A percentile compares a stretch with the other conserved stretches of the same genome.
Evolutionary conservation across 2,888 invertebrate genomes (phyloP).

Genomic region (Molorchus minor): DNA sequence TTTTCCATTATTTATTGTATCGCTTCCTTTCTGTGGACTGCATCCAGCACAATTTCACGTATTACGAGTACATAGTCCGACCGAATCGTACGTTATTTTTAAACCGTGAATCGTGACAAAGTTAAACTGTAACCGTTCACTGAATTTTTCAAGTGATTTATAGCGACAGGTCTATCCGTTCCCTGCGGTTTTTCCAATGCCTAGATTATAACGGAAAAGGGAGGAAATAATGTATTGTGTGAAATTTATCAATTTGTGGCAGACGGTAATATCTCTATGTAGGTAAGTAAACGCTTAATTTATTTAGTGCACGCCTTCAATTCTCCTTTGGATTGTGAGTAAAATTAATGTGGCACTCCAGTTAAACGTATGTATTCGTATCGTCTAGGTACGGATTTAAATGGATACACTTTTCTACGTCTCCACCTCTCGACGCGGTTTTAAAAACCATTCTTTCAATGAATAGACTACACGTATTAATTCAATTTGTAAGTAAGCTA

Average conservation of each 20-base stretch:
- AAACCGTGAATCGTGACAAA: conserved; percentile 25
- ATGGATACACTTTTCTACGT: too few relatives aligned
- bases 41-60: conserved; percentile 23
- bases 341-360: too few relatives aligned
- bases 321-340: too few relatives aligned
- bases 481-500: too few relatives aligned
- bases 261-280: too few relatives aligned
- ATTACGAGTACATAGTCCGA: background rate
- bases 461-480: too few relatives aligned
- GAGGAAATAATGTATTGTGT: background rate
- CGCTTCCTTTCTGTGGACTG: conserved; percentile 17
- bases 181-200: background rate
- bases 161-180: conserved; percentile 19
- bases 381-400: too few relatives aligned
- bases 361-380: too few relatives aligned
- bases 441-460: too few relatives aligned
- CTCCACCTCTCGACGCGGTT: too few relatives aligned
- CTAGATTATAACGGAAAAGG: background rate
- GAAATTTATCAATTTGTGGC: background rate
- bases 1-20: conserved; percentile 20
- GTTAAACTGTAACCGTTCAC: conserved; percentile 31
- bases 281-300: too few relatives aligned
- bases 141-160: conserved; percentile 32
- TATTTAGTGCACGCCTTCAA: too few relatives aligned
- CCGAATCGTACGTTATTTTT: conserved; percentile 16